Evolutionary conservation across 2,113 vertebrate species (phyloP), one percentile per base, ranked within the genome.

Genomic region (Trogon melanurus): DNA sequence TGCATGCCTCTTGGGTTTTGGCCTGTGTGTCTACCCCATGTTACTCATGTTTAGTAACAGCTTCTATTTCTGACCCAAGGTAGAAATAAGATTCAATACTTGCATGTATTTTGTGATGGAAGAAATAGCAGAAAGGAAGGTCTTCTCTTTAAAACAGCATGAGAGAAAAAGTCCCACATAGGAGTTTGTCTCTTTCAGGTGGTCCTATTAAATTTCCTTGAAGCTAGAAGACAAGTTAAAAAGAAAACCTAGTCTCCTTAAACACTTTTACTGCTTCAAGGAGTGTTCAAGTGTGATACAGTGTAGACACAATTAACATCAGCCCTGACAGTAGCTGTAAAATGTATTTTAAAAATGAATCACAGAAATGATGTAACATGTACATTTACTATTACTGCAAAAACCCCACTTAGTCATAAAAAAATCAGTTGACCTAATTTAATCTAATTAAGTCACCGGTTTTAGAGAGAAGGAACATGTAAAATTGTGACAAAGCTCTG

Each of bases 1-100:
- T 66, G 8, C 7, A 1, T 4, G 21, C 12, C 44, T 30, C 53
- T 41, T 47, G n/a, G 34, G 45, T n/a, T 34, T 72, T 74, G 73
- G 48, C 17, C 8, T 51, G 3, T 74, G 54, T 60, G 16, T 84
- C 29, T 47, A 0, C 56, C 29, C 75, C 12, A 5, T 0, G 0
- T 38, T 45, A 17, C 9, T 67, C 15, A 8, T 34, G 25, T 32
- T 73, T 70, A 34, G 0, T 18, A 34, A 21, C 47, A 54, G 26
- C 16, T 74, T 34, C 47, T 36, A 5, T 9, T 71, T 75, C 56
- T 38, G 27, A 58, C 47, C 11, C 5, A 44, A 47, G 4, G 6
- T n/a, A 29, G 57, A 86, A 84, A 66, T 84, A 41, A 78, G 34
- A 25, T 41, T 22, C 8, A 74, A 47, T 25, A 11, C 30, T 45